Base-by-base conservation (phyloP, 2,888 invertebrate genomes). In the Coleophora flavipennella region DNA sequence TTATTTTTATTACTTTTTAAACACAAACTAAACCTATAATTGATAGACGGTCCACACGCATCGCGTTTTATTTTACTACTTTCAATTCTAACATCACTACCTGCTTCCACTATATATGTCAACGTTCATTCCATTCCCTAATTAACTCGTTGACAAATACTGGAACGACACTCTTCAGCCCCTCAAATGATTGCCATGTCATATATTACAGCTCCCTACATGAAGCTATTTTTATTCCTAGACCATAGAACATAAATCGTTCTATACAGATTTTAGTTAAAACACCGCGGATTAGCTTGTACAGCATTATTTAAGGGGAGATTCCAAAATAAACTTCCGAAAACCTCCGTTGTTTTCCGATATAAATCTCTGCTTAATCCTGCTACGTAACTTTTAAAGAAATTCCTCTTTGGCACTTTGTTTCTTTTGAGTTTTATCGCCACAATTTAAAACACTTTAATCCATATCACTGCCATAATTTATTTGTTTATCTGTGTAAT, bases 141-240 rank as follows among this genome's bases (percentile, higher is more conserved):
- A 78, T 78, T 75, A 80, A 74, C 70, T 57, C 67, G 73, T 63
- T 75, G 78, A 83, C 79, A 77, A 78, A 81, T 77, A 63, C 66
- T 66, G 61, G 65, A 68, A 74, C 62, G 74, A 69, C 73, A 74
- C 64, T 62, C 56, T 31, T 60, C 53, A 57, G 55, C 51, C 58
- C 61, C 59, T 67, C 58, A 72, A 71, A 71, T 64, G 59, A 68
- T 71, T 71, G 74, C 61, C 67, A 49, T 59, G 54, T 60, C 67
- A 62, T 77, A 69, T 64, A 72, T 74, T 67, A 62, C 54, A 64
- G 62, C 64, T 62, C 59, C 57, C 59, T 55, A 49, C 46, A 44
- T 52, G 51, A 55, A 46, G 60, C 70, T 79, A 79, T 77, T 78
- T 80, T 71, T 71, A 67, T 62, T 62, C 64, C 52, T 57, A 59